A percentile compares a stretch with the other conserved stretches of the same genome.
phyloP scores from a whole-genome alignment of 2,888 invertebrate species.

The Philhelius pedissequus region DNA sequence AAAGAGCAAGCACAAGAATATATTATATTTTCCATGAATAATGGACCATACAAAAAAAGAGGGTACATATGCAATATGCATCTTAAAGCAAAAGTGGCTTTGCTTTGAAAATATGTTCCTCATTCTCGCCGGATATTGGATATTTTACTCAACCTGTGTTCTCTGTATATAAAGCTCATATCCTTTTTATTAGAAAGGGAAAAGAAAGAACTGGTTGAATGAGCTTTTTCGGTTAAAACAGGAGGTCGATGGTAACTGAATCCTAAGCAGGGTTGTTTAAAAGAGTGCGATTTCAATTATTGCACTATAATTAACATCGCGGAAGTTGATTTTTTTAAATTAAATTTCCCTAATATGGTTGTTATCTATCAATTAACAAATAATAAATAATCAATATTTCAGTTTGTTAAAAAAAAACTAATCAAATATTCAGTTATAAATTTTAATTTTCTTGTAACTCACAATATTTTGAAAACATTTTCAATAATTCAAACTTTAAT shows the following conservation, averaged over 20 bases:
- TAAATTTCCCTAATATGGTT: too few relatives aligned
- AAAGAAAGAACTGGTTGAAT: background rate
- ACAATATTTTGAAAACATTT: too few relatives aligned
- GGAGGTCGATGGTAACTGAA: background rate
- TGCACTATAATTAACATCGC: too few relatives aligned
- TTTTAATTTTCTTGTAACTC: too few relatives aligned
- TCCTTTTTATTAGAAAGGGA: background rate
- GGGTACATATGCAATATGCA: background rate
- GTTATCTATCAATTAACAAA: too few relatives aligned
- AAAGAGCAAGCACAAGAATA: conserved; percentile 8
- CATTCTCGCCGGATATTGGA: background rate
- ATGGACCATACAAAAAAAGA: background rate
- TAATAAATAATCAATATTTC: too few relatives aligned
- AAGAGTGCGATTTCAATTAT: too few relatives aligned
- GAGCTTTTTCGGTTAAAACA: background rate
- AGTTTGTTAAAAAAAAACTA: too few relatives aligned
- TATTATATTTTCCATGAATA: conserved; percentile 4
- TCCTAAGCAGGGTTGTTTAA: background rate
- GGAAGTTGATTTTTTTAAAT: too few relatives aligned
- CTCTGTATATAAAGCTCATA: background rate
- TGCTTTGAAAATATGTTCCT: background rate
- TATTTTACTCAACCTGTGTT: background rate
- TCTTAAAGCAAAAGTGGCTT: background rate
- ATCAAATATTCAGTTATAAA: too few relatives aligned
- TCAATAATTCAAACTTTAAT: too few relatives aligned